These are phyloP conservation scores for Apostichopus californicus DNA, from an alignment of 35 echinoderm and acorn worm species.

Conservation along the genomic window DNA sequence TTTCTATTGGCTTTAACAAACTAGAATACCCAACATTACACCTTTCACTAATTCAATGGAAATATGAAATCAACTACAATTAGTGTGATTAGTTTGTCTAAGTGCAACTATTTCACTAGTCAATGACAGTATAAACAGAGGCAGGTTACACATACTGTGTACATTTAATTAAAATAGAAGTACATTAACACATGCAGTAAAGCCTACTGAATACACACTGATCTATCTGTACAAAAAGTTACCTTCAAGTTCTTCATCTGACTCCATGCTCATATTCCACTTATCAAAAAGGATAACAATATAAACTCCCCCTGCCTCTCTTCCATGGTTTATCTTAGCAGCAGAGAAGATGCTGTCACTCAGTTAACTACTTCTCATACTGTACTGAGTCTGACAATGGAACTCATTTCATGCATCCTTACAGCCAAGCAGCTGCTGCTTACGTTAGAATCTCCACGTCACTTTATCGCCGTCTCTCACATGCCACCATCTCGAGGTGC, in stretches of 20 bases:
- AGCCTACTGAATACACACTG: not conserved
- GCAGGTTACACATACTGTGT: too few species aligned
- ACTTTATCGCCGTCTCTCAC: not conserved
- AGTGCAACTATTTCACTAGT: too few species aligned
- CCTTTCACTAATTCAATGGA: too few species aligned
- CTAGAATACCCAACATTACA: too few species aligned
- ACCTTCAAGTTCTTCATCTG: not conserved
- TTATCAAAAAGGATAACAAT: not conserved
- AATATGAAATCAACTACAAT: too few species aligned
- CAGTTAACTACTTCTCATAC: not conserved
- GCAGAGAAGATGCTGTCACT: not conserved
- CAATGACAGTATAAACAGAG: too few species aligned
- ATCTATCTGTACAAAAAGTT: not conserved
- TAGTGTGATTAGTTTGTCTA: too few species aligned
- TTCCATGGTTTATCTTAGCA: not conserved
- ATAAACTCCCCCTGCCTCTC: not conserved
- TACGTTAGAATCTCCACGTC: constrained; percentile 1
- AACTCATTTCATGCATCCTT: constrained; percentile 9
- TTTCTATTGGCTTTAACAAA: too few species aligned
- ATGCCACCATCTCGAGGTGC: not conserved
- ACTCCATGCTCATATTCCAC: not conserved
- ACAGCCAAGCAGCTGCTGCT: not conserved
- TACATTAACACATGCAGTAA: too few species aligned
- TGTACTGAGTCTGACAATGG: not conserved
- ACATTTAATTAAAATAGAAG: too few species aligned